Conservation (phyloP, 2,888 invertebrate genomes). For the Eristalis intricaria region DNA sequence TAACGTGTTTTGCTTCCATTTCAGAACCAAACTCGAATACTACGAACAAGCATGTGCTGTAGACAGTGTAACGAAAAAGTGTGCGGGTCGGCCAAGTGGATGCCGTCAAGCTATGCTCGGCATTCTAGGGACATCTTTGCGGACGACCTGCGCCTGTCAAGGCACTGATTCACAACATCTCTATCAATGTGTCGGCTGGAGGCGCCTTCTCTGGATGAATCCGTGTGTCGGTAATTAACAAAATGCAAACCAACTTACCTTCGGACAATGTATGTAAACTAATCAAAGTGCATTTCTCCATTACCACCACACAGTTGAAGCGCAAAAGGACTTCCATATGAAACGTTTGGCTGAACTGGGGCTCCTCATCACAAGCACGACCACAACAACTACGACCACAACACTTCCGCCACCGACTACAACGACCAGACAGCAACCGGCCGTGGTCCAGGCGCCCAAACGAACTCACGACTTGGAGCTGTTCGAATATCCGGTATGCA, state of each 20-base stretch:
- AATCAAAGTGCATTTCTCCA: constrained; percentile 3
- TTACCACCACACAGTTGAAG: constrained; percentile 86
- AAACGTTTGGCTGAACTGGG: constrained; percentile 83
- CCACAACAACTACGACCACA: constrained; percentile 82
- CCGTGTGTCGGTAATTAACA: constrained; percentile 92
- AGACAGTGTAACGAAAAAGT: constrained; percentile 93
- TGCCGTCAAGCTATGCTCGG: constrained; percentile 93
- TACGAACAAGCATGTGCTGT: constrained; percentile 96
- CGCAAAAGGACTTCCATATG: constrained; percentile 93
- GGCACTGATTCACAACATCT: constrained; percentile 92
- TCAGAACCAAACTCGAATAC: constrained; percentile 89
- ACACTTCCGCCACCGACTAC: constrained; percentile 82
- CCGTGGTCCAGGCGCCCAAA: constrained; percentile 77
- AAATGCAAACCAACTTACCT: neutral
- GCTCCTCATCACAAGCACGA: constrained; percentile 82
- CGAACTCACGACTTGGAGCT: constrained; percentile 76
- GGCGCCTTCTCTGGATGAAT: constrained; percentile 93
- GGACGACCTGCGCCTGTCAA: constrained; percentile 93
- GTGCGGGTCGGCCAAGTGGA: constrained; percentile 92
- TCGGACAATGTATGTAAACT: neutral
- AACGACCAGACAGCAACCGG: constrained; percentile 77
- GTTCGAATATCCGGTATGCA: constrained; percentile 75
- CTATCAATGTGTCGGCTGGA: constrained; percentile 95
- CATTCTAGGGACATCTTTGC: constrained; percentile 93
- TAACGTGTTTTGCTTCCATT: neutral